Percentiles rank a stretch among this genome's conserved stretches.
phyloP scores from a whole-genome alignment of 2,797 vertebrate species.

The Myotis planiceps region DNA sequence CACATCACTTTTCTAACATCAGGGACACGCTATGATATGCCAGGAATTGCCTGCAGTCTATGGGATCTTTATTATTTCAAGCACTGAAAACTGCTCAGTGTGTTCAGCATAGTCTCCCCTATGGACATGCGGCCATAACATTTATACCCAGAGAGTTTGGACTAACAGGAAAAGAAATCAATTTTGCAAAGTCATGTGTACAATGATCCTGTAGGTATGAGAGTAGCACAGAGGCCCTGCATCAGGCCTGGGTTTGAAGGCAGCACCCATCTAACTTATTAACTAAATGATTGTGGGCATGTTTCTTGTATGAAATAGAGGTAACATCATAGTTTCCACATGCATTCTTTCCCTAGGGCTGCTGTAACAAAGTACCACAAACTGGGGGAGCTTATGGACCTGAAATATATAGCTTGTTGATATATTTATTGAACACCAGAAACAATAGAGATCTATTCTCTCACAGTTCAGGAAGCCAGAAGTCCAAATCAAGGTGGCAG shows the following conservation, averaged over 20 bases:
- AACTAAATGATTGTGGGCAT: too few relatives aligned
- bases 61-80: neutral
- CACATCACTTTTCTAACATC: neutral
- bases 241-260: neutral
- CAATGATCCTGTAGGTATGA: neutral
- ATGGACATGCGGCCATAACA: too few relatives aligned
- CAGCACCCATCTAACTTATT: neutral
- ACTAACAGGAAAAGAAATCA: neutral
- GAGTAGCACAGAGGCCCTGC: neutral
- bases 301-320: neutral
- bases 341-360: neutral
- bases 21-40: neutral
- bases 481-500: neutral
- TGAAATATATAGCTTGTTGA: too few relatives aligned
- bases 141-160: neutral
- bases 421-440: too few relatives aligned
- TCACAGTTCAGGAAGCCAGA: neutral
- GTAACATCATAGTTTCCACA: neutral
- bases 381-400: too few relatives aligned
- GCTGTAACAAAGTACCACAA: neutral
- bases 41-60: neutral
- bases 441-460: neutral
- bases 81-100: neutral
- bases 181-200: neutral
- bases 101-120: neutral